Conservation (phyloP, 2,113 vertebrate species). For the Ciconia boyciana region DNA sequence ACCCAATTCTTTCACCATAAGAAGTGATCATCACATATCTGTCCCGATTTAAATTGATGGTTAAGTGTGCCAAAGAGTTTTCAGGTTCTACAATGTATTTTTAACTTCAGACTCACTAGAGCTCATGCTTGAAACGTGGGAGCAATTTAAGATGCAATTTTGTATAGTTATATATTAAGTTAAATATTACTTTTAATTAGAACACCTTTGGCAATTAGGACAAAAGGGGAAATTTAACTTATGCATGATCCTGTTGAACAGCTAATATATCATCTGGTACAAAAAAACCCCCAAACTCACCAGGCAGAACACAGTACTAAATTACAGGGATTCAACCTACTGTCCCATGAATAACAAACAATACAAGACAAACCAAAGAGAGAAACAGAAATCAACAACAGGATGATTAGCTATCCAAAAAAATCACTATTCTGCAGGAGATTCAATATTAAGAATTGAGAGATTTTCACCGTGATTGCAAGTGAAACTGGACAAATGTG, state of each 20-base stretch:
- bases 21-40: slow-evolving; percentile 38
- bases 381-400: neutral
- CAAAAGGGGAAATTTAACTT: neutral
- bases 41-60: neutral
- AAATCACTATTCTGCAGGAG: neutral
- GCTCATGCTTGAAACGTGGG: neutral
- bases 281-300: neutral
- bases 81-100: neutral
- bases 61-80: slow-evolving; percentile 8
- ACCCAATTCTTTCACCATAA: slow-evolving; percentile 74
- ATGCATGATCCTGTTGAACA: neutral
- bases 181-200: neutral
- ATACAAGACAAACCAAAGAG: neutral
- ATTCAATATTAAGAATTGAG: neutral
- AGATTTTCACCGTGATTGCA: neutral
- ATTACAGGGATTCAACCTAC: neutral
- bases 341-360: neutral
- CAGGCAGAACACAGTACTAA: neutral
- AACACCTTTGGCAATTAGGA: neutral
- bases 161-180: neutral
- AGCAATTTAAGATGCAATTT: neutral
- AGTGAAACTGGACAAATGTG: neutral
- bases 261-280: neutral
- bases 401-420: neutral
- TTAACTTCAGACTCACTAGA: neutral